phyloP scores from a whole-genome alignment of 2,113 vertebrate species.

The Gobiocypris rarus region DNA sequence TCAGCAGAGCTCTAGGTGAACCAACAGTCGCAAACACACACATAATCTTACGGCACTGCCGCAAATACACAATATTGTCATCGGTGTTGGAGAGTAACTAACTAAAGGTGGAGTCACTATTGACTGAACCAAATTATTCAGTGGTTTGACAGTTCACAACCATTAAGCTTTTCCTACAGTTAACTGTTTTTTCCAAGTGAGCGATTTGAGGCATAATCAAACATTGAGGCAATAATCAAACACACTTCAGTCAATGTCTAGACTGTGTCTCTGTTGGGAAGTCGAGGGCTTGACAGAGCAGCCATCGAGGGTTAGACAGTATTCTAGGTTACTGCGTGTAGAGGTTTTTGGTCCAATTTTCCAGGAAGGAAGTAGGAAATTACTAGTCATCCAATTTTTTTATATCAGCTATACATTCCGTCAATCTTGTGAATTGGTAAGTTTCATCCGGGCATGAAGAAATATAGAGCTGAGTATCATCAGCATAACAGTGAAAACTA shows the following conservation, averaged over 20 bases:
- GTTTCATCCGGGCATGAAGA: no score
- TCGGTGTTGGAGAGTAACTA: neutral
- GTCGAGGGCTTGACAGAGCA: no score
- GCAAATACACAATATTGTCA: neutral
- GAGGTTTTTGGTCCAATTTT: no score
- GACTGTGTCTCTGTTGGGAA: conserved; percentile 6
- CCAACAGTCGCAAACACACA: conserved; percentile 38
- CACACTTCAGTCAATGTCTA: neutral
- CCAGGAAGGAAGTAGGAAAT: no score
- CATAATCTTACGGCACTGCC: neutral
- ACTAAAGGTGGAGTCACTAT: neutral
- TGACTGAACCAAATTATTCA: neutral
- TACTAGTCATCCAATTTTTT: no score
- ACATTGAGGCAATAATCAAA: neutral
- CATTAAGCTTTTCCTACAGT: neutral
- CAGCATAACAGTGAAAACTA: no score
- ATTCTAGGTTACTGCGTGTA: no score
- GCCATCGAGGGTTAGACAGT: no score
- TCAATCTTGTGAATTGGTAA: no score
- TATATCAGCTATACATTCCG: no score
- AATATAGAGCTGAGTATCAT: no score
- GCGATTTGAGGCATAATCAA: neutral
- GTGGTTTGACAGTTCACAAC: neutral
- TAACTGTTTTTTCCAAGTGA: conserved; percentile 12
- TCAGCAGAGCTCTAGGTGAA: conserved; percentile 64